Conservation (phyloP, 2,888 invertebrate genomes). For the Hydroisotoma schaefferi region DNA sequence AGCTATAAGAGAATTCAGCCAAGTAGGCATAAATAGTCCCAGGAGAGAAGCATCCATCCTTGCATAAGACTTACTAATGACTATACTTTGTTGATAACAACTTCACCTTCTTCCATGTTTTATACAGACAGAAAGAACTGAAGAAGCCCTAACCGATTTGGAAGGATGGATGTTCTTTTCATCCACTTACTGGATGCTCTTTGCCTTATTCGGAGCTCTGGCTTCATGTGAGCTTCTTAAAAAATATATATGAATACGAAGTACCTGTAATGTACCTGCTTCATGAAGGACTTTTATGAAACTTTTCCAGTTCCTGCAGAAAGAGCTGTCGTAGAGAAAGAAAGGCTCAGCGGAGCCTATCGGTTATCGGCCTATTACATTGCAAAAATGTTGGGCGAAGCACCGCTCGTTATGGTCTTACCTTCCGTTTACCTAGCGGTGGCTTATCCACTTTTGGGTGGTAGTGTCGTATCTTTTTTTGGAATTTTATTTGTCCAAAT, state of each 20-base stretch:
- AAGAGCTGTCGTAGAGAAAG: conserved; percentile 74
- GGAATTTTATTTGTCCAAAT: conserved; percentile 60
- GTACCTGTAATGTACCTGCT: too few species aligned
- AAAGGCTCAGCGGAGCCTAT: conserved; percentile 72
- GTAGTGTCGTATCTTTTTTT: conserved; percentile 64
- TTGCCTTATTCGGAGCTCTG: conserved; percentile 72
- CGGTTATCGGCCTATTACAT: conserved; percentile 73
- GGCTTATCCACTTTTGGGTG: conserved; percentile 71
- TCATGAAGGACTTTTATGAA: too few species aligned
- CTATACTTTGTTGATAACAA: too few species aligned
- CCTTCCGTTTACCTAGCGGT: conserved; percentile 73
- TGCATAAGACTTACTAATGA: too few species aligned
- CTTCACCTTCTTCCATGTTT: conserved; percentile 1
- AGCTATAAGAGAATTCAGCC: neutral
- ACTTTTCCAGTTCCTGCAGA: conserved; percentile 73
- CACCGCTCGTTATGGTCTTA: conserved; percentile 70
- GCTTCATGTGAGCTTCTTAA: conserved; percentile 62
- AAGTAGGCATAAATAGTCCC: neutral
- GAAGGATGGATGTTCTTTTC: conserved; percentile 83
- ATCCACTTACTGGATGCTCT: conserved; percentile 77
- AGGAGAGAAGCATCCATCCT: neutral
- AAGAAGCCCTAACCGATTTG: conserved; percentile 70
- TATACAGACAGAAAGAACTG: conserved; percentile 65
- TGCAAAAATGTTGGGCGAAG: conserved; percentile 76
- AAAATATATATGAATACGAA: neutral